Conservation (phyloP, 2,113 vertebrate species). For the Grammomys dolichurus region DNA sequence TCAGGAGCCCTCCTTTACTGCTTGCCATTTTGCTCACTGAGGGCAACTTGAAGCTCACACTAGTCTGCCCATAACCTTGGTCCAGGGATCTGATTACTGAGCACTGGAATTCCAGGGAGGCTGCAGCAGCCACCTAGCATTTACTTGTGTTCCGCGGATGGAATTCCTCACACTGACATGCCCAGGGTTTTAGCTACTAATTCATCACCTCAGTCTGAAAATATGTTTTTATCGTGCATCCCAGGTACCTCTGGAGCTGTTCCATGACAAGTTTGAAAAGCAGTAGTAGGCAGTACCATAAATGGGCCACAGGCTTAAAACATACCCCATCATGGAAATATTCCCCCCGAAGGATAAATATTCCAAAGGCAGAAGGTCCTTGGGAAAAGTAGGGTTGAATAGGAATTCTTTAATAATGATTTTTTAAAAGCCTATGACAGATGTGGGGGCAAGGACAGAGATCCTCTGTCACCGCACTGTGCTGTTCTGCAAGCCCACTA, state of each 20-base stretch:
- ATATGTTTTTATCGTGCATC: neutral
- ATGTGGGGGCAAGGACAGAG: neutral
- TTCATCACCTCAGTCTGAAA: neutral
- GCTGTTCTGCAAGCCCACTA: slow-evolving; percentile 51
- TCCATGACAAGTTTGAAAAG: neutral
- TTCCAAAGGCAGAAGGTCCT: neutral
- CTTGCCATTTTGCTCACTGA: neutral
- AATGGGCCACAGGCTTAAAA: neutral
- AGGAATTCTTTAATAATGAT: slow-evolving; percentile 19
- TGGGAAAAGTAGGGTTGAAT: neutral
- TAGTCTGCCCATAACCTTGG: neutral
- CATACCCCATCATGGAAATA: neutral
- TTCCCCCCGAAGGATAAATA: slow-evolving; percentile 7
- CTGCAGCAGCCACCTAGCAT: too few relatives aligned
- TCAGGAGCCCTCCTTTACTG: neutral
- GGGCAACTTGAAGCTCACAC: neutral
- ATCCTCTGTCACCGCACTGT: neutral
- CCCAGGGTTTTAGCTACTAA: neutral
- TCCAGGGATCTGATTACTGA: neutral
- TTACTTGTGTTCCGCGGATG: neutral
- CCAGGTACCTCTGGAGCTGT: too few relatives aligned
- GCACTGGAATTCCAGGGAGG: too few relatives aligned
- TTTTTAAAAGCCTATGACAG: neutral
- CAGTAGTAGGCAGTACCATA: neutral
- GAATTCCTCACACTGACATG: neutral